Evolutionary conservation across 2,797 vertebrate genomes (phyloP).

Genomic region (Anguilla megastoma): DNA sequence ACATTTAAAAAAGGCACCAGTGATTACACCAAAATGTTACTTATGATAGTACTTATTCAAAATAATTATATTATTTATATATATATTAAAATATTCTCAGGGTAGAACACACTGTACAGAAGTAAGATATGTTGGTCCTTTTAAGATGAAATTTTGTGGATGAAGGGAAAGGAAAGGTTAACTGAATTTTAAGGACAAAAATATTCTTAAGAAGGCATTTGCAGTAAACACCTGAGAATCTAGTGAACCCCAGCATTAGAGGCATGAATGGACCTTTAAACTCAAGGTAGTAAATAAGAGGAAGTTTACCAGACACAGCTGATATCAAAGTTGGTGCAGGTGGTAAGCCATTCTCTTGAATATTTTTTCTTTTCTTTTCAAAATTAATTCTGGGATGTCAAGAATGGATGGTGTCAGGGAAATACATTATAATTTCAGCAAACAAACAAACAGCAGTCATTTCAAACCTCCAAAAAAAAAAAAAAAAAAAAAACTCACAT

Average conservation of each 20-base stretch:
- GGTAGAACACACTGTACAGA: background rate
- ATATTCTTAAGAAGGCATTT: background rate
- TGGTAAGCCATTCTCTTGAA: background rate
- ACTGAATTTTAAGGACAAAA: background rate
- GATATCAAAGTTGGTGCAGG: background rate
- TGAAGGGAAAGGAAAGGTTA: background rate
- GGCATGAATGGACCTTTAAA: background rate
- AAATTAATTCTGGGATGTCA: background rate
- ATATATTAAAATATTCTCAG: background rate
- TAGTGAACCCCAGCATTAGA: background rate
- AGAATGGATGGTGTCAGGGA: background rate
- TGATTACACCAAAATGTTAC: background rate
- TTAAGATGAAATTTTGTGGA: background rate
- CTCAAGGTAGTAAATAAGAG: background rate
- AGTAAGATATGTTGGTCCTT: background rate
- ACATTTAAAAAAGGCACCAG: background rate
- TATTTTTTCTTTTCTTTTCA: background rate
- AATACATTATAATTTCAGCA: background rate
- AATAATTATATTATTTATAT: no score
- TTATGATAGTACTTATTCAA: no score
- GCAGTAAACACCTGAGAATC: background rate
- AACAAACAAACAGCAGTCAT: background rate
- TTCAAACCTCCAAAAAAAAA: background rate
- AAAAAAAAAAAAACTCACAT: background rate
- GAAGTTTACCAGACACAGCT: background rate